Evolutionary conservation across 2,888 invertebrate species (phyloP), one percentile per base, ranked within the genome.

Genomic region (Drosophila recens): DNA sequence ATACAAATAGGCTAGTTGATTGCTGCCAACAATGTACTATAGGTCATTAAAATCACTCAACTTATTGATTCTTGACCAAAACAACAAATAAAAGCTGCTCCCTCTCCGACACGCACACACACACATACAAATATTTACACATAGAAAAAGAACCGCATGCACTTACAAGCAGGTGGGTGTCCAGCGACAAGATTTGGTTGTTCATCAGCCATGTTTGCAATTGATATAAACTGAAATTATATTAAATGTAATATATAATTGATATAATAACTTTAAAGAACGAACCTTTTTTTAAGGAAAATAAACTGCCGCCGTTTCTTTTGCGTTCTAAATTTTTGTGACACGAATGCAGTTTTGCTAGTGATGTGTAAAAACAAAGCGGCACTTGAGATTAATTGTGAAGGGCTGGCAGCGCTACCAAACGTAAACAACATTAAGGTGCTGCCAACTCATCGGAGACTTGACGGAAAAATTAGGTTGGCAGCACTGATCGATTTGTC

Each of bases 121-220:
- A 54, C 33, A 59, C 20, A 8, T 9, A 54, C 30, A 58, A 17
- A 8, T 9, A 49, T 23, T 15, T 3, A 27, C 36, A 54, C 13
- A 11, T 6, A 34, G 6, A 10, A 30, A 17, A 34, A 43, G 9
- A 20, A 33, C 38, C 27, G 34, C 42, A 40, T 79, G 65, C 66
- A 82, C 92, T 94, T 94, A 98, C 98, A 96, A 94, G 98, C 98
- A 88, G 97, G 97, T 79, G 97, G 97, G 93, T 98, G 98, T 65
- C 97, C 97, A 76, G 95, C 97, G 91, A 97, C 96, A 42, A 97
- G 94, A 92, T 96, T 95, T 79, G 95, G 96, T 84, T 94, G 95
- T 87, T 95, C 94, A 82, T 94, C 94, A 82, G 96, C 89, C 93
- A 93, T 93, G 57, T 72, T 89, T 56, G 5, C 9, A 38, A 36